Percentiles rank a stretch among this genome's conserved stretches.
phyloP scores from a whole-genome alignment of 2,113 vertebrate genomes.

The Miniopterus natalensis region DNA sequence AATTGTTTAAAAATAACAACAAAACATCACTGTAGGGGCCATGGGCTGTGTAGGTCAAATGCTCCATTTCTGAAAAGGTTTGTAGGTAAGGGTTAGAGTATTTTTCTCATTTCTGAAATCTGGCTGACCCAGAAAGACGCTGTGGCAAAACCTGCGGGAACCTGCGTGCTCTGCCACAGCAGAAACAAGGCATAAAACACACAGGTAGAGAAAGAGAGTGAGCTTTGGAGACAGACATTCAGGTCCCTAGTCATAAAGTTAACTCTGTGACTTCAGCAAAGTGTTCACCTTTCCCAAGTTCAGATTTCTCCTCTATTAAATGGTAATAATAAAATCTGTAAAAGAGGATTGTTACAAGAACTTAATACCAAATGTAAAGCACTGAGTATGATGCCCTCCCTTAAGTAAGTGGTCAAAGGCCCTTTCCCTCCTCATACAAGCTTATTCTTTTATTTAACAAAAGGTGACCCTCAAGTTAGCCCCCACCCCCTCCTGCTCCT shows the following conservation, averaged over 20 bases:
- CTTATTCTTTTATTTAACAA: background rate
- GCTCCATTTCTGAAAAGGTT: constrained; percentile 59
- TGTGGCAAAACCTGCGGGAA: background rate
- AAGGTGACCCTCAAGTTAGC: background rate
- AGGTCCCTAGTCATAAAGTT: background rate
- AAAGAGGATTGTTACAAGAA: background rate
- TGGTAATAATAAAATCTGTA: background rate
- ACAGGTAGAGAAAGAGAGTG: background rate
- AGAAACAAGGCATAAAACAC: background rate
- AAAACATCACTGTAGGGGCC: constrained; percentile 8
- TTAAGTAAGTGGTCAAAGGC: background rate
- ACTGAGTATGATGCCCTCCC: background rate
- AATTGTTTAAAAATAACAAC: constrained; percentile 62
- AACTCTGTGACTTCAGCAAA: background rate
- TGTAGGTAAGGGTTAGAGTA: constrained; percentile 43
- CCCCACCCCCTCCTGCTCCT: fast-evolving
- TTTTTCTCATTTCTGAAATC: constrained; percentile 40
- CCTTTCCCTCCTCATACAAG: background rate
- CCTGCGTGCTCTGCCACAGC: fast-evolving
- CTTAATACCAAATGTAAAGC: background rate
- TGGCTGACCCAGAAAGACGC: constrained; percentile 60
- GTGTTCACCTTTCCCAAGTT: background rate
- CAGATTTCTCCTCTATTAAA: background rate
- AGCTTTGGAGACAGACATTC: background rate
- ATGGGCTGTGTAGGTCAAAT: background rate